A percentile compares a stretch with the other conserved stretches of the same genome.
Evolutionary conservation across 2,797 vertebrate genomes (phyloP).

Genomic region (Melanogrammus aeglefinus): DNA sequence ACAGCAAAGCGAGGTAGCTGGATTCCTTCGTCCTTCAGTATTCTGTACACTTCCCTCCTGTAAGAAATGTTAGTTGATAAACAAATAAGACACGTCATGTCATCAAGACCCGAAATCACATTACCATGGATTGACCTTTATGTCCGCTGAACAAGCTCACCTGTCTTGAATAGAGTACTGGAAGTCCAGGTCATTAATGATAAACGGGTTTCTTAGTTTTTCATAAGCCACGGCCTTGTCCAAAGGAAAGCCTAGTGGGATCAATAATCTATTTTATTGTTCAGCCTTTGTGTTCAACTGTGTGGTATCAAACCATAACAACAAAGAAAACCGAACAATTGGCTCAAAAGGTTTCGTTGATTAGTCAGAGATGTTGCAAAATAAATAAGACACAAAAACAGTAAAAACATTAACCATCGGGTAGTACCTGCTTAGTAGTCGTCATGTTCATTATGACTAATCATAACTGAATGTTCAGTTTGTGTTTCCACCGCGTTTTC

Average conservation of each 20-base stretch:
- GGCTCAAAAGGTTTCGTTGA: too few species aligned
- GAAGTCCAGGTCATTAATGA: constrained; percentile 89
- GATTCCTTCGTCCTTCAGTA: constrained; percentile 86
- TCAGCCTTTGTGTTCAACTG: not conserved
- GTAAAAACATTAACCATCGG: too few species aligned
- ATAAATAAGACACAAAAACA: too few species aligned
- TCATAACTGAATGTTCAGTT: not conserved
- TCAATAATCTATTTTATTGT: not conserved
- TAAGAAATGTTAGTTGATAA: constrained; percentile 16
- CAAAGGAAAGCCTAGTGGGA: constrained; percentile 82
- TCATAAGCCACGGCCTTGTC: constrained; percentile 89
- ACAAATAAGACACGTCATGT: too few species aligned
- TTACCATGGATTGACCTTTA: too few species aligned
- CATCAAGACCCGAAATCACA: not conserved
- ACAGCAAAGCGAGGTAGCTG: constrained; percentile 86
- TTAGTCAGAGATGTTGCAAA: too few species aligned
- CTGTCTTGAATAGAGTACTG: constrained; percentile 90
- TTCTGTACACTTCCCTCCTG: constrained; percentile 86
- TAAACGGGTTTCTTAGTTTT: constrained; percentile 87
- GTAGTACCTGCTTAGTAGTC: too few species aligned
- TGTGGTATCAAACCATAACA: too few species aligned
- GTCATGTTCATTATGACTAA: too few species aligned
- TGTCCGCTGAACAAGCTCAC: constrained; percentile 56
- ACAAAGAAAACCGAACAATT: too few species aligned
- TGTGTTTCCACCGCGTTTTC: too few species aligned